Base-by-base conservation (phyloP, 1,140 invertebrate species). In the Euura saliciscinereae region DNA sequence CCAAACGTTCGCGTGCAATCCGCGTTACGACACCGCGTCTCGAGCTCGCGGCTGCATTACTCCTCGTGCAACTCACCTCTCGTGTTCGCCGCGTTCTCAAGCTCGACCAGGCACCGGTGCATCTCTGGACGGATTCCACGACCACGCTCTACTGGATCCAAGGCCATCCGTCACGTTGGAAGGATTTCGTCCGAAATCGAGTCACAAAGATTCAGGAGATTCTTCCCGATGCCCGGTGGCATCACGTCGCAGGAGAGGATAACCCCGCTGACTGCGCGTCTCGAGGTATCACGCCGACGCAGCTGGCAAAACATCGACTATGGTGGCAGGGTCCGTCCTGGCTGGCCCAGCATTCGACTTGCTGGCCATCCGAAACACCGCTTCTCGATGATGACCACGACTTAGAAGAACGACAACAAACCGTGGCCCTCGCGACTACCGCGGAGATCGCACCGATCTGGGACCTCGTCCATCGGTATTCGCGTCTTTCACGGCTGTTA, bases 241-340 rank as follows among this genome's bases (percentile, higher is more conserved):
- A 70, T 28, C 75, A 79, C 68, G 74, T 79, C 4, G 65, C 65
- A 6, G 46, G 71, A 0, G 43, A 69, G 7, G 73, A 75, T 13
- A 78, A 79, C 68, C 78, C 71, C 10, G 76, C 76, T 2, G 67
- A 44, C 11, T 68, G 67, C 45, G 74, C 78, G 0, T 83, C 80
- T 8, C 72, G 82, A 51, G 83, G 82, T 6, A 10, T 78, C 45
- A 44, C 65, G 10, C 65, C 80, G 44, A 28, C 44, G 59, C 64
- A 82, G 65, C 67, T 85, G 2, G 72, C 71, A 10, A 71, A 76
- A 6, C 70, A 71, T 51, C 43, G 73, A 13, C 45, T 84, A 65
- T 86, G 84, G 84, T 86, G 80, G 78, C 6, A 77, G n/a, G 83
- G 85, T 13, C 84, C 82, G 6, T 2, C 4, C 4, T 78, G 78